Evolutionary conservation across 2,797 vertebrate species (phyloP).

Genomic region (Gambusia yucatana): DNA sequence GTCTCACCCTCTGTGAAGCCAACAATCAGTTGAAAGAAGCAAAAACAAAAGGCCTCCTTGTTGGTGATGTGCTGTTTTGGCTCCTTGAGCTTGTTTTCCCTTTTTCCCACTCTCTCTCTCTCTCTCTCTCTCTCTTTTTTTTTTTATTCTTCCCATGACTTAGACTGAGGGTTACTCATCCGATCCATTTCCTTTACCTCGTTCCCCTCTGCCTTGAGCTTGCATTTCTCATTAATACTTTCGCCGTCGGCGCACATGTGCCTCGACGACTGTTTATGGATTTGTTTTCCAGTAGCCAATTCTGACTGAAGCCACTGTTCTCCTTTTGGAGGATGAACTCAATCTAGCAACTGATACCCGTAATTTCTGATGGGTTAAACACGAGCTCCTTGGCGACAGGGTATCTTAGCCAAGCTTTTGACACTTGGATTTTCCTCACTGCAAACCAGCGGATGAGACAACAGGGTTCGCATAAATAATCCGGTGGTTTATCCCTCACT

Average conservation of each 20-base stretch:
- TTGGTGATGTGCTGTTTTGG: conserved; percentile 65
- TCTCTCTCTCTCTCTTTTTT: conserved; percentile 4
- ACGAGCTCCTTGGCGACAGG: conserved; percentile 38
- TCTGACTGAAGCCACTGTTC: conserved; percentile 47
- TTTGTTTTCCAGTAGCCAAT: conserved; percentile 64
- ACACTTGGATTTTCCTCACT: conserved; percentile 27
- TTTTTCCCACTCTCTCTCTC: conserved; percentile 24
- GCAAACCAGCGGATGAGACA: conserved; percentile 46
- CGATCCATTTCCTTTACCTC: conserved; percentile 32
- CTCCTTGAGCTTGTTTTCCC: conserved; percentile 57
- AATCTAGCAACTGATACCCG: conserved; percentile 45
- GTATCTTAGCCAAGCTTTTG: conserved; percentile 34
- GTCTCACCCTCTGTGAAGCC: conserved; percentile 71
- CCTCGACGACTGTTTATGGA: conserved; percentile 56
- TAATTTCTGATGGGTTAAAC: conserved; percentile 47
- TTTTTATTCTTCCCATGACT: conserved; percentile 28
- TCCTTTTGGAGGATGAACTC: conserved; percentile 37
- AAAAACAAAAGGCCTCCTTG: conserved; percentile 73
- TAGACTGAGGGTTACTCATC: conserved; percentile 43
- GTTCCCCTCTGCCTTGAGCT: conserved; percentile 44
- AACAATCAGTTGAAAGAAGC: conserved; percentile 71
- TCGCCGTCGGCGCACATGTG: conserved; percentile 47
- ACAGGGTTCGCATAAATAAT: conserved; percentile 67
- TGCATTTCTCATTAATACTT: conserved; percentile 62
- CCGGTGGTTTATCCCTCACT: conserved; percentile 49